Evolutionary conservation across 1,140 invertebrate species (phyloP).

Genomic region (Caerostris darwini): DNA sequence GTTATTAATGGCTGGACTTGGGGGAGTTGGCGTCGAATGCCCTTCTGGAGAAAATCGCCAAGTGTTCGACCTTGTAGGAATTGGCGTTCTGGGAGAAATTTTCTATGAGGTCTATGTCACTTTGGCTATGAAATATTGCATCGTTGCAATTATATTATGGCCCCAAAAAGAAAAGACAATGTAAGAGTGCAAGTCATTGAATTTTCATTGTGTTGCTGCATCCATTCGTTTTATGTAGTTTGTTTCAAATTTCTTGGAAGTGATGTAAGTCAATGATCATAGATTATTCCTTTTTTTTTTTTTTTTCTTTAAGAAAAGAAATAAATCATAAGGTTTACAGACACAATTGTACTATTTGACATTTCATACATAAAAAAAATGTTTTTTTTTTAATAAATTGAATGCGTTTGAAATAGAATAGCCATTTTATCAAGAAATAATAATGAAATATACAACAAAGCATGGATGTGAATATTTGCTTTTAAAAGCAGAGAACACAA

Average conservation of each 20-base stretch:
- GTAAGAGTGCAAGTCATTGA: not conserved
- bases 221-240: not conserved
- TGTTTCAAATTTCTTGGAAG: not conserved
- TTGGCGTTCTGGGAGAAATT: constrained; percentile 3
- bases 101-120: not conserved
- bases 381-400: no score
- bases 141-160: not conserved
- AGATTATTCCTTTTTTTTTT: not conserved
- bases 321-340: not conserved
- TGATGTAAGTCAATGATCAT: not conserved
- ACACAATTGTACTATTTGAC: no score
- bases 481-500: no score
- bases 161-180: not conserved
- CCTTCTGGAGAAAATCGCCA: constrained; percentile 2
- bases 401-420: no score
- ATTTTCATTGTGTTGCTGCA: not conserved
- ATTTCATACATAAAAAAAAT: no score
- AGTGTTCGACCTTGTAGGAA: not conserved
- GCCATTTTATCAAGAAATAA: no score
- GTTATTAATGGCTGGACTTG: constrained; percentile 44
- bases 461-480: no score
- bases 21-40: constrained; percentile 18
- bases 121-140: not conserved
- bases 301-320: not conserved
- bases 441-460: no score